Conservation (phyloP, 2,888 invertebrate genomes). For the Shargacucullia verbasci region DNA sequence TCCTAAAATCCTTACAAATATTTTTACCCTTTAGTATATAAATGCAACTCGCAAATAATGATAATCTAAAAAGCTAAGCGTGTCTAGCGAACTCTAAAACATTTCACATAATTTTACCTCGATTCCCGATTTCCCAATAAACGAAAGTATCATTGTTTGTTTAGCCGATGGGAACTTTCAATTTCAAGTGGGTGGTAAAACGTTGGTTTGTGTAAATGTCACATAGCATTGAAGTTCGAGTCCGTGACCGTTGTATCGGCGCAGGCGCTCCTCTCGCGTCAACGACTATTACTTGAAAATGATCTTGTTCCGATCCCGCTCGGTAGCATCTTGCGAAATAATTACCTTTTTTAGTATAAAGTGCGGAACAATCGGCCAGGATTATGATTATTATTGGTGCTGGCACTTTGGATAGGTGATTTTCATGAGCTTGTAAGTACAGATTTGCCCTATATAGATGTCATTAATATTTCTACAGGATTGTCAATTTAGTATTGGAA, state of each 20-base stretch:
- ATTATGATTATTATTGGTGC: slow-evolving; percentile 28
- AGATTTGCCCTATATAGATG: no score
- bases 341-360: slow-evolving; percentile 33
- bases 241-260: slow-evolving; percentile 72
- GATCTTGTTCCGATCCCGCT: slow-evolving; percentile 61
- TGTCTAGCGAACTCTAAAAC: slow-evolving; percentile 17
- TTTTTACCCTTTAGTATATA: no score
- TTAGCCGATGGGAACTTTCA: slow-evolving; percentile 51
- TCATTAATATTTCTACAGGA: no score
- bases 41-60: no score
- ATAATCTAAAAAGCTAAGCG: neutral
- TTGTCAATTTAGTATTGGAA: no score
- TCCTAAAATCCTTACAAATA: no score
- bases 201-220: slow-evolving; percentile 68
- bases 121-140: slow-evolving; percentile 41
- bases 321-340: slow-evolving; percentile 51
- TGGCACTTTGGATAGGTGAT: neutral
- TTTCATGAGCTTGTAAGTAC: no score
- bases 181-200: slow-evolving; percentile 57
- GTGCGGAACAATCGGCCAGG: slow-evolving; percentile 24
- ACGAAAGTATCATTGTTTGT: slow-evolving; percentile 46
- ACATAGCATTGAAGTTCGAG: slow-evolving; percentile 72
- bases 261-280: slow-evolving; percentile 68
- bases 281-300: slow-evolving; percentile 63
- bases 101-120: slow-evolving; percentile 4